Percentiles rank a stretch among this genome's conserved stretches.
phyloP scores from a whole-genome alignment of 2,888 invertebrate genomes.

The Lobophora halterata region DNA sequence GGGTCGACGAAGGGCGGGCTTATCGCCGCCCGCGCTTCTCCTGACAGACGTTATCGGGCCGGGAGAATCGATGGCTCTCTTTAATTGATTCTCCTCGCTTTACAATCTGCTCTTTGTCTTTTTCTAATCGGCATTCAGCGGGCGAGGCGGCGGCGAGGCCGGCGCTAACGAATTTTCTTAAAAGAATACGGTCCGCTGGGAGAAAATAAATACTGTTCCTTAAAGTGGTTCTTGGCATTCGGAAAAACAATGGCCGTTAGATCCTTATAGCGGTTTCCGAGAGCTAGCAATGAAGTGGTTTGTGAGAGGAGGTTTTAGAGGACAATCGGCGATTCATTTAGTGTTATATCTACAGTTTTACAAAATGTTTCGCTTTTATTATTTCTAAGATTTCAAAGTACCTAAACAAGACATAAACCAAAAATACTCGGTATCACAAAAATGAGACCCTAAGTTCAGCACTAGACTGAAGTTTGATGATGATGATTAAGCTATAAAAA shows the following conservation, averaged over 20 bases:
- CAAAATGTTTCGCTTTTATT: too few relatives aligned
- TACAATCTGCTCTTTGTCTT: conserved; percentile 71
- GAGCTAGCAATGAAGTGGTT: conserved; percentile 1
- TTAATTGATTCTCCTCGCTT: conserved; percentile 74
- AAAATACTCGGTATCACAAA: background rate
- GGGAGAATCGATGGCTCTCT: conserved; percentile 72
- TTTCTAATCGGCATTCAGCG: conserved; percentile 68
- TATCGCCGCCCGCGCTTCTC: conserved; percentile 56
- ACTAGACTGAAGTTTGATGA: background rate
- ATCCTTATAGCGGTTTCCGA: conserved; percentile 38
- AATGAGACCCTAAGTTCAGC: too few relatives aligned
- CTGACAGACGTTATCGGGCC: too few relatives aligned
- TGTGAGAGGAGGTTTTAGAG: too few relatives aligned
- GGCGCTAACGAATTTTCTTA: conserved; percentile 59
- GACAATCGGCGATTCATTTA: background rate
- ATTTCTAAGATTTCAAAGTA: too few relatives aligned
- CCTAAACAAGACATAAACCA: background rate
- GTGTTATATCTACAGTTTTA: too few relatives aligned
- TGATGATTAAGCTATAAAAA: conserved; percentile 5
- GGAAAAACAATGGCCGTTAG: conserved; percentile 43
- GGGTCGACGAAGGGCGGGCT: conserved; percentile 40
- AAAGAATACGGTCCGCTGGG: conserved; percentile 48
- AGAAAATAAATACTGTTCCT: conserved; percentile 57
- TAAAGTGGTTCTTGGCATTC: conserved; percentile 48
- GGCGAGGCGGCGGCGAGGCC: conserved; percentile 46